Evolutionary conservation across 2,797 vertebrate genomes (phyloP), one percentile per base, ranked within the genome.

Genomic region (Selene dorsalis): DNA sequence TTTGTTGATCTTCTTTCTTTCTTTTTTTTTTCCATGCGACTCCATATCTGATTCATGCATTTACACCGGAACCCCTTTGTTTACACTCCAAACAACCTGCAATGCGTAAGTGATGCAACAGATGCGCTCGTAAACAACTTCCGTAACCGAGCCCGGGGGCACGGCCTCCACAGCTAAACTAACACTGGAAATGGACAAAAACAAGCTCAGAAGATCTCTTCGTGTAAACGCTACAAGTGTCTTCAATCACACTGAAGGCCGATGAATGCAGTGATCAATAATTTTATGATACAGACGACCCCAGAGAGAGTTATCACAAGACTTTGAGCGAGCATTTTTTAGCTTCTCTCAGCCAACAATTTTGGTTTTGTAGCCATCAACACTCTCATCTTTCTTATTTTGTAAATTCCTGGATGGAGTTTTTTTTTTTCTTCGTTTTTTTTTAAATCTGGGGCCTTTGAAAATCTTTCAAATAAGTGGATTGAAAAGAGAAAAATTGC

Each of bases 71-170:
- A 68, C 69, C 39, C 35, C 56, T 47, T 24, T 81, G 79, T 83
- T 87, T 75, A 78, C 45, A 48, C 32, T 7, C 0, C 12, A 78
- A 87, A 87, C 79, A 82, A 50, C 64, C 69, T 82, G 74, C 78
- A 71, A n/a, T 76, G 50, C 30, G 53, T 17, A 30, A 71, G 61
- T 41, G 45, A 61, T 38, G 8, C 50, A 2, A 6, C 69, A 61
- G 65, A 84, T 63, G 59, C 48, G 65, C 32, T 58, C 0, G 10
- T 61, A 69, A 77, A 45, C 67, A 79, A 26, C 41, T 24, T 4
- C 7, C 9, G 30, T 22, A 50, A 56, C 4, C 18, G 3, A 59
- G 69, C 24, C n/a, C 22, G 48, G 32, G 32, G 30, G 71, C 24
- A 14, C 18, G 3, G 57, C 26, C n/a, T 9, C 64, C 20, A 22